Evolutionary conservation across 2,888 invertebrate genomes (phyloP), one percentile per base, ranked within the genome.

Genomic region (Spodoptera exigua): DNA sequence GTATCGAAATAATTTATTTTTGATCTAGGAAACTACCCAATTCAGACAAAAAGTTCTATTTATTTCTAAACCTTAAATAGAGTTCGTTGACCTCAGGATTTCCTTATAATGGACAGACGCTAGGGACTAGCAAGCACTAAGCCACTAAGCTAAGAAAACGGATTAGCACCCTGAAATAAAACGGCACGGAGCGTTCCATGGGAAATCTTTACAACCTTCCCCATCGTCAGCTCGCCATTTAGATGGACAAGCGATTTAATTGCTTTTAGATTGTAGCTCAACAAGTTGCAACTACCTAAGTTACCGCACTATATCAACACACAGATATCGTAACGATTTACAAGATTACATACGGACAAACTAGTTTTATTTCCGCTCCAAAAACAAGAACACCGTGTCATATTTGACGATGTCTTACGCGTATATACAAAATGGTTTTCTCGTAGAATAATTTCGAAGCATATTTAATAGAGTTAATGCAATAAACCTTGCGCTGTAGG

Each of bases 141-240:
- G 47, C 46, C 63, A 54, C 46, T 18, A 44, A 32, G 43, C 46
- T 54, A 65, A 27, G 65, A 41, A 66, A 66, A 56, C 40, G 48
- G 48, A 71, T 65, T 71, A 59, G 39, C 18, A 40, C 34, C 35
- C 41, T 27, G 51, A 51, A 47, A 54, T 61, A 73, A 54, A 51
- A 68, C 48, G 48, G 35, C 45, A 41, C n/a, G n/a, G n/a, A 21
- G 40, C 37, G 52, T 32, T 69, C 55, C 62, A 74, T 69, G 70
- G 69, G 69, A 74, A 74, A 69, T 69, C 54, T 74, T 73, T 73
- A 51, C 61, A 60, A 73, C 74, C 68, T 61, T 52, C 55, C 35
- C 41, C 68, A 41, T 41, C 43, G 55, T 58, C 55, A 51, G 45
- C 54, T 55, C 56, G 55, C 56, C 45, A 44, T 56, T 53, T 56